phyloP scores from a whole-genome alignment of 2,113 vertebrate species.

The Gambusia holbrooki region DNA sequence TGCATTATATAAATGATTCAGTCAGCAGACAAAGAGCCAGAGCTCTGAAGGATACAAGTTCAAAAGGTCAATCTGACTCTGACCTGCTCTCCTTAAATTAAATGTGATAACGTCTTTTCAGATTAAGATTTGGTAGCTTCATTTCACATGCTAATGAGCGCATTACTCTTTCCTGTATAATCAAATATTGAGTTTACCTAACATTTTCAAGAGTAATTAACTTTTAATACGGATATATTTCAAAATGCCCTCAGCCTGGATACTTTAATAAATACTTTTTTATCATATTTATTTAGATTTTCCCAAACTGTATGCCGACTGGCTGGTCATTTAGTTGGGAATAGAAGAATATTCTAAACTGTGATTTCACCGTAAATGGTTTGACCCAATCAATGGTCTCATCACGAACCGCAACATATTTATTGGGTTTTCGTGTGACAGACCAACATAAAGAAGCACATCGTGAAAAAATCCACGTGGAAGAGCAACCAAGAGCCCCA shows the following conservation, averaged over 20 bases:
- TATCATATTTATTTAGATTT: background rate
- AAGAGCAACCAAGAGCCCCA: background rate
- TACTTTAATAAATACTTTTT: background rate
- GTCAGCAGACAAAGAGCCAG: background rate
- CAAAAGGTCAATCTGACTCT: background rate
- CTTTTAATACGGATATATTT: background rate
- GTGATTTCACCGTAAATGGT: too few relatives aligned
- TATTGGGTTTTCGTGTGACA: background rate
- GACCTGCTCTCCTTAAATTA: background rate
- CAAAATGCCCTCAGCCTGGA: background rate
- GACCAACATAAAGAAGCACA: background rate
- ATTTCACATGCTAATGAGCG: background rate
- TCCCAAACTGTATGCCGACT: background rate
- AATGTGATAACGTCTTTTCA: background rate
- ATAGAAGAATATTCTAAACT: background rate
- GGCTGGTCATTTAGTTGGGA: background rate
- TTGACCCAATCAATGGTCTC: too few relatives aligned
- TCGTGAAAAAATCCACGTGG: background rate
- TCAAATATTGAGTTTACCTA: background rate
- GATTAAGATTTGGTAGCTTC: background rate
- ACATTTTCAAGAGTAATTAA: background rate
- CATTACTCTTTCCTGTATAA: background rate
- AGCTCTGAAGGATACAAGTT: background rate
- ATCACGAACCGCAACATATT: background rate
- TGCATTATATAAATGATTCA: background rate